Conservation (phyloP, 2,113 vertebrate species). For the Archocentrus centrarchus region DNA sequence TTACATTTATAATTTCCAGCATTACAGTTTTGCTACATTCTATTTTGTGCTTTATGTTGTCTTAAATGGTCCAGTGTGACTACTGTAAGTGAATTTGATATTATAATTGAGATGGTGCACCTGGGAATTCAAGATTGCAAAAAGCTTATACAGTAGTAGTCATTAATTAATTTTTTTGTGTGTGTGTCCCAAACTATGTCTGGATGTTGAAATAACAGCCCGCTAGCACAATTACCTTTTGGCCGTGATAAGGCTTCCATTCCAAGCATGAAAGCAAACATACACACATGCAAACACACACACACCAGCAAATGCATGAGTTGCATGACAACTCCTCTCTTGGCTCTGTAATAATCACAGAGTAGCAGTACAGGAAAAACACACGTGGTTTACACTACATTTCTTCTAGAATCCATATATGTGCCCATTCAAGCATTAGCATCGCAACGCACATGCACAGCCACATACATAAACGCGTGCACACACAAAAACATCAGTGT, state of each 20-base stretch:
- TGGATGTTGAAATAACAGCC: constrained; percentile 16
- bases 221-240: neutral
- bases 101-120: neutral
- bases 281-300: constrained; percentile 19
- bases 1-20: constrained; percentile 18
- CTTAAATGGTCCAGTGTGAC: neutral
- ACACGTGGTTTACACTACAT: constrained; percentile 68
- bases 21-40: neutral
- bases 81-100: neutral
- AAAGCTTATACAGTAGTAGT: neutral
- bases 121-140: neutral
- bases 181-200: constrained; percentile 2
- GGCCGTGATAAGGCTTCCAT: constrained; percentile 19
- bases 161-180: neutral
- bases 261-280: constrained; percentile 11
- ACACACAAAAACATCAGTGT: constrained; percentile 63
- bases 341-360: constrained; percentile 70
- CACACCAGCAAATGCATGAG: constrained; percentile 18
- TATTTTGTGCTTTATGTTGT: constrained; percentile 1
- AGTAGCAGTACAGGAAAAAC: constrained; percentile 70
- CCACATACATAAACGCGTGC: constrained; percentile 25
- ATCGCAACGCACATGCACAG: constrained; percentile 29
- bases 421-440: constrained; percentile 40
- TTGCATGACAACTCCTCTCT: constrained; percentile 55
- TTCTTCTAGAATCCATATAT: constrained; percentile 60